Percentiles rank a stretch among this genome's conserved stretches.
phyloP scores from a whole-genome alignment of 2,888 invertebrate genomes.

The Agrotis exclamationis region DNA sequence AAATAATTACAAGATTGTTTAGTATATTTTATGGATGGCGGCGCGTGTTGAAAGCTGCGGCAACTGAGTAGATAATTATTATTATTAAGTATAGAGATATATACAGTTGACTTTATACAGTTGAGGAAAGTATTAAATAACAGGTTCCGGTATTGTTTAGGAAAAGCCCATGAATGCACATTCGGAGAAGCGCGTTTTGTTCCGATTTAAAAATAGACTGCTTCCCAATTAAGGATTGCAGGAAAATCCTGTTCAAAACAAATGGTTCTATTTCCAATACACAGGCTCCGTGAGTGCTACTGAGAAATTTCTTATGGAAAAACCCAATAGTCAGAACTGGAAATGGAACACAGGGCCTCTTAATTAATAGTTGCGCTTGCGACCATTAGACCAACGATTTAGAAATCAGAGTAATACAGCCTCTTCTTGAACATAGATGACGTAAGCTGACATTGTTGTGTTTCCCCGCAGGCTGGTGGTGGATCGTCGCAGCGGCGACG shows the following conservation, averaged over 20 bases:
- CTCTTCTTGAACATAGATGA: background rate
- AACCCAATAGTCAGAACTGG: too few species aligned
- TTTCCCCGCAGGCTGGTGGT: constrained; percentile 69
- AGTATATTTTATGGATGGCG: background rate
- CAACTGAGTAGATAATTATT: background rate
- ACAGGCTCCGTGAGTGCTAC: too few species aligned
- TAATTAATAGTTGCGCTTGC: too few species aligned
- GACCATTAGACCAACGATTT: too few species aligned
- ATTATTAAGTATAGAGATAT: too few species aligned
- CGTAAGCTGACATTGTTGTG: background rate
- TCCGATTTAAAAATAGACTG: constrained; percentile 1
- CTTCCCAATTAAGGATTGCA: background rate
- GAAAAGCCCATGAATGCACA: background rate
- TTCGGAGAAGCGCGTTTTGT: background rate
- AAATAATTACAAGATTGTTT: too few species aligned
- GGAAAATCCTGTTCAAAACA: background rate
- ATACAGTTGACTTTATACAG: background rate
- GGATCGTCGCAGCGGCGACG: constrained; percentile 67
- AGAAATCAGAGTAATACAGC: background rate
- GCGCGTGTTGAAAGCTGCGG: background rate
- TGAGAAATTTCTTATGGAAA: too few species aligned
- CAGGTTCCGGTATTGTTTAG: background rate
- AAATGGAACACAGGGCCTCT: too few species aligned
- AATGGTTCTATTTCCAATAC: too few species aligned
- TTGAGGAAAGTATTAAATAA: background rate